Evolutionary conservation across 2,113 vertebrate genomes (phyloP), one percentile per base, ranked within the genome.

Genomic region (Larimichthys crocea): DNA sequence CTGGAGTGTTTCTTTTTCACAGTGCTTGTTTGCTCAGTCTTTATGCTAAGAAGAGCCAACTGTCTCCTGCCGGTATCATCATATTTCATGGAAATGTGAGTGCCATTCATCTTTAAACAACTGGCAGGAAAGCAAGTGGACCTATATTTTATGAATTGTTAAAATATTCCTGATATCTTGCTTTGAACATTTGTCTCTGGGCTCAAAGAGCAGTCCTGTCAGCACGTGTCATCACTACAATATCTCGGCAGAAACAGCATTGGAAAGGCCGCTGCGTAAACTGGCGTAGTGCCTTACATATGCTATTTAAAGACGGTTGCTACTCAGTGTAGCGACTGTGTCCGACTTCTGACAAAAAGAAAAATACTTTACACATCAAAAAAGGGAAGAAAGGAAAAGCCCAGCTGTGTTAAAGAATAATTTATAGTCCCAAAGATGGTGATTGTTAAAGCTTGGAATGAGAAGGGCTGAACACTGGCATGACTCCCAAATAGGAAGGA

Each of bases 401-500:
- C 75, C 74, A 82, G 79, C 29, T 66, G 55, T n/a, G 44, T 71
- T 72, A 50, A 3, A 66, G 42, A 48, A 29, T 17, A 31, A 76
- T 76, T 70, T 50, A 70, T 4, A 29, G 31, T 57, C 19, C 42
- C 5, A 20, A 40, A 59, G 26, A 63, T 19, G 40, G 20, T 44
- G 40, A 71, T 42, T 64, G 50, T 75, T 59, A 35, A 64, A 15
- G 65, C 2, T 22, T 60, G 24, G 22, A 44, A 42, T 61, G 10
- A 49, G 19, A 10, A 56, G 9, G n/a, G 49, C 3, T 48, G 61
- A n/a, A 57, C 29, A 29, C 52, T 64, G 8, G 22, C 56, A 50
- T n/a, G 17, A 19, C 11, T 17, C 22, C 26, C 12, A 49, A 22
- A 2, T 6, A 56, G 19, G 31, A n/a, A 4, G 5, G 8, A 46